These are phyloP conservation scores for Drosophila cognata DNA, from an alignment of 2,888 invertebrate species.

Conservation along the genomic window DNA sequence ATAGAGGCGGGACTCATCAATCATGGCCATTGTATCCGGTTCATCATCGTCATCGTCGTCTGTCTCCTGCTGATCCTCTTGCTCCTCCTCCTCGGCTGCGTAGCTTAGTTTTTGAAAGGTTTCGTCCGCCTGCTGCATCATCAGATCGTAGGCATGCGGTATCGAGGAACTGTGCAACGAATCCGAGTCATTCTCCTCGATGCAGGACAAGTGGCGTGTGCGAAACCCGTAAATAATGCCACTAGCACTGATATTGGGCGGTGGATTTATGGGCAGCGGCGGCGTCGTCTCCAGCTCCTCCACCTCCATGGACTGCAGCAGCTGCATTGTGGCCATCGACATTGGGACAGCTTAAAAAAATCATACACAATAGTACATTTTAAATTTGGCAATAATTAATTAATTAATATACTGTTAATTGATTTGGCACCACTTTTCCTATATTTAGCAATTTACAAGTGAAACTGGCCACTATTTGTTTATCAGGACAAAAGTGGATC, in stretches of 20 bases:
- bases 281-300: constrained; percentile 64
- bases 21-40: constrained; percentile 81
- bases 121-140: constrained; percentile 83
- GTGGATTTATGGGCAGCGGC: constrained; percentile 58
- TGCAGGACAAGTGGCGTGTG: constrained; percentile 84
- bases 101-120: constrained; percentile 78
- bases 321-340: constrained; percentile 59
- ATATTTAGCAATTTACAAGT: not conserved
- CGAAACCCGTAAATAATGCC: constrained; percentile 83
- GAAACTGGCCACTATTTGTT: not conserved
- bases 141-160: constrained; percentile 82
- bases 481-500: not conserved
- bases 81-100: constrained; percentile 30
- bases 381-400: not conserved
- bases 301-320: constrained; percentile 42
- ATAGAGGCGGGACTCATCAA: constrained; percentile 83
- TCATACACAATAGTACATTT: not conserved
- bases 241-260: constrained; percentile 39
- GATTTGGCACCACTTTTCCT: not conserved
- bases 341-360: constrained; percentile 27
- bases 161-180: constrained; percentile 83
- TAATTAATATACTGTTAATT: not conserved
- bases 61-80: constrained; percentile 8
- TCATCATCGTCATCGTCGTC: constrained; percentile 40
- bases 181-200: constrained; percentile 84